Evolutionary conservation across 2,797 vertebrate genomes (phyloP).

Genomic region (Crenuchus spilurus): DNA sequence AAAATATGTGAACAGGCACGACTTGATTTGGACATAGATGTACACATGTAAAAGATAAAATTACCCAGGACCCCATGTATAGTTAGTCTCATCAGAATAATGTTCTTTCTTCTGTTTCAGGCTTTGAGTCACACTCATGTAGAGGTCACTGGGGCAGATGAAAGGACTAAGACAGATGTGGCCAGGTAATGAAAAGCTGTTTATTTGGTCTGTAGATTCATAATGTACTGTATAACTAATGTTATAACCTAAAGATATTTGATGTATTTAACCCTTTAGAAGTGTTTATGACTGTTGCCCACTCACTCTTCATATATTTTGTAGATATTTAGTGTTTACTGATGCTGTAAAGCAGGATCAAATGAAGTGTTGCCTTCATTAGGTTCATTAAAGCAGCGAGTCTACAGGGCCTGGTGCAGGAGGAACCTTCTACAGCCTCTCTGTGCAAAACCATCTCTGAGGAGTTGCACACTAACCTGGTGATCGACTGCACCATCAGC

Average conservation of each 20-base stretch:
- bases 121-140: slow-evolving; percentile 91
- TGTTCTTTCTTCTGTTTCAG: slow-evolving; percentile 67
- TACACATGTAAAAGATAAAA: too few species aligned
- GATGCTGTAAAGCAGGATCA: not conserved
- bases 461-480: slow-evolving; percentile 77
- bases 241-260: too few species aligned
- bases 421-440: slow-evolving; percentile 84
- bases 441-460: slow-evolving; percentile 87
- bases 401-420: slow-evolving; percentile 91
- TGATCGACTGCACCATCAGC: slow-evolving; percentile 82
- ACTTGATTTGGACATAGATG: too few species aligned
- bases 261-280: too few species aligned
- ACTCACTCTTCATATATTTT: too few species aligned
- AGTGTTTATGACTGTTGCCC: too few species aligned
- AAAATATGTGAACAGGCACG: too few species aligned
- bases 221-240: too few species aligned
- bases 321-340: not conserved
- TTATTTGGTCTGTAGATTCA: not conserved
- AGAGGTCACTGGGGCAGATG: slow-evolving; percentile 85
- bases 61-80: too few species aligned
- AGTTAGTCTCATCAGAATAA: too few species aligned
- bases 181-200: slow-evolving; percentile 79
- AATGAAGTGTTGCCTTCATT: slow-evolving; percentile 14
- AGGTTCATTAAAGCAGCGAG: slow-evolving; percentile 95
- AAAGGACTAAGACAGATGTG: slow-evolving; percentile 87